A percentile compares a stretch with the other conserved stretches of the same genome.
These are phyloP conservation scores for Pandemis heparana DNA, from an alignment of 2,888 invertebrate species.

Conservation along the genomic window DNA sequence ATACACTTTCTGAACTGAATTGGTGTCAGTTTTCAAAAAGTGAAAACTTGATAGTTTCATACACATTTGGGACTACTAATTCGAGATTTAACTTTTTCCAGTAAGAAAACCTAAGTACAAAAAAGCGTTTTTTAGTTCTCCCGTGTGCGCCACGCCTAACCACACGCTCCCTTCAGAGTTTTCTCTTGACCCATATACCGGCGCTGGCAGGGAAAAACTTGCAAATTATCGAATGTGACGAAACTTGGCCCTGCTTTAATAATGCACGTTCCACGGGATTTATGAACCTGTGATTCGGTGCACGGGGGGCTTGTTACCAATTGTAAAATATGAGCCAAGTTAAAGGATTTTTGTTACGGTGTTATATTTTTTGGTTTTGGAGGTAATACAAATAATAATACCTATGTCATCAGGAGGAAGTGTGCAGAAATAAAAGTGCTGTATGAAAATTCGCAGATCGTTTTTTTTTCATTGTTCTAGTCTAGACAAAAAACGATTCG, in stretches of 20 bases:
- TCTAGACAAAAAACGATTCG: too few species aligned
- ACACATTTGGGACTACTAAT: too few species aligned
- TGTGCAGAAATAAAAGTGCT: too few species aligned
- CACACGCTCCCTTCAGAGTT: conserved; percentile 54
- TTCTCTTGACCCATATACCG: conserved; percentile 72
- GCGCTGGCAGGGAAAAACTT: conserved; percentile 66
- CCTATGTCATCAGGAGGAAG: too few species aligned
- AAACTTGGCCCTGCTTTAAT: conserved; percentile 60
- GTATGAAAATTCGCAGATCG: too few species aligned
- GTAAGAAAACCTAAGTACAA: background rate
- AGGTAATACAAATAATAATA: too few species aligned
- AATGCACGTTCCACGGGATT: conserved; percentile 48
- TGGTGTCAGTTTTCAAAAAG: too few species aligned
- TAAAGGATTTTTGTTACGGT: background rate
- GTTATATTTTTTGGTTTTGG: background rate
- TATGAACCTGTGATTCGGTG: conserved; percentile 9
- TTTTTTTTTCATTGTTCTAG: too few species aligned
- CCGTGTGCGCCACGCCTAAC: conserved; percentile 41
- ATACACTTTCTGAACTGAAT: too few species aligned
- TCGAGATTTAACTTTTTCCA: too few species aligned
- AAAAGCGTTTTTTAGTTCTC: background rate
- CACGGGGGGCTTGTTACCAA: background rate
- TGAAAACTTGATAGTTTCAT: too few species aligned
- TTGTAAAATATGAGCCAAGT: conserved; percentile 5
- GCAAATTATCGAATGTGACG: conserved; percentile 74